Evolutionary conservation across 2,888 invertebrate genomes (phyloP).

Genomic region (Miltochrista miniata): DNA sequence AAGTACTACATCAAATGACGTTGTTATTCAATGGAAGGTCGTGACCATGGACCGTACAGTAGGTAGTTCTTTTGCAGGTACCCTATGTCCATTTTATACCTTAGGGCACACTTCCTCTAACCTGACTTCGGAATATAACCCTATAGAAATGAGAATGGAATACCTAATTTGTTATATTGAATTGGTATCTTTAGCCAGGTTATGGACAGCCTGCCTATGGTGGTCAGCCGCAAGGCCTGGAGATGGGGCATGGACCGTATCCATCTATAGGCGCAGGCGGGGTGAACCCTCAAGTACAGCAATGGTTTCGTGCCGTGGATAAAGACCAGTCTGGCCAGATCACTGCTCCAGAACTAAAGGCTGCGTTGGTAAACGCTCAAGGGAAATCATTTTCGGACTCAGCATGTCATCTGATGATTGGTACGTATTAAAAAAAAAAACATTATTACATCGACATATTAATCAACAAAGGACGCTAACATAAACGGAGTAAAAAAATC

Average conservation of each 20-base stretch:
- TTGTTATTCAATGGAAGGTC: too few relatives aligned
- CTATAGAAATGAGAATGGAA: too few relatives aligned
- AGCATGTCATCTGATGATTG: constrained; percentile 94
- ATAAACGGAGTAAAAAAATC: too few relatives aligned
- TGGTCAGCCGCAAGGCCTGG: constrained; percentile 47
- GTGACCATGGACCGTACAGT: not conserved
- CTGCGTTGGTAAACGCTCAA: constrained; percentile 93
- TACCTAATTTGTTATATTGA: too few relatives aligned
- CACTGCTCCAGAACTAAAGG: constrained; percentile 88
- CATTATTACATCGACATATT: too few relatives aligned
- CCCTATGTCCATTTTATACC: constrained; percentile 13
- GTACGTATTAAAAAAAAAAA: too few relatives aligned
- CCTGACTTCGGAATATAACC: too few relatives aligned
- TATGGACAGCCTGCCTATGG: not conserved
- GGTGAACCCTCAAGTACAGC: constrained; percentile 89
- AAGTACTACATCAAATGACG: too few relatives aligned
- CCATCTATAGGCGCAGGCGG: constrained; percentile 76
- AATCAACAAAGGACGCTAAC: too few relatives aligned
- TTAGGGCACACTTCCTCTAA: too few relatives aligned
- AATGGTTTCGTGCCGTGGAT: constrained; percentile 94
- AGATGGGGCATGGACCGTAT: constrained; percentile 77
- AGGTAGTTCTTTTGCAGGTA: constrained; percentile 3
- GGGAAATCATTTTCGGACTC: constrained; percentile 92
- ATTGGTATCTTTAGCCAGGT: not conserved
- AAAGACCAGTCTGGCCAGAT: constrained; percentile 93